Evolutionary conservation across 2,888 invertebrate species (phyloP).

Genomic region (Ischnura elegans): DNA sequence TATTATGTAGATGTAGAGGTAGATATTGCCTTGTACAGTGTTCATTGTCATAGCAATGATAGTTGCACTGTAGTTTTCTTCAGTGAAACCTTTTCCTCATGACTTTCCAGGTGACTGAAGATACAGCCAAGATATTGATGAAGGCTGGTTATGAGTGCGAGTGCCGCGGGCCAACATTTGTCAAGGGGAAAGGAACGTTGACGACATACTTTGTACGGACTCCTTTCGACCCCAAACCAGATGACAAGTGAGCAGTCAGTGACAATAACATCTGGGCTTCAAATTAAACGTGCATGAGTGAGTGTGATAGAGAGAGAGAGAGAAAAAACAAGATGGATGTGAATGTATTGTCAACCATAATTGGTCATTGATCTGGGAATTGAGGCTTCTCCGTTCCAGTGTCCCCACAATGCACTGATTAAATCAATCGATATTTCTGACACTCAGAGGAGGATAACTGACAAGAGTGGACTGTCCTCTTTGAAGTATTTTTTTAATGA

Average conservation of each 20-base stretch:
- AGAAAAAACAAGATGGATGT: not conserved
- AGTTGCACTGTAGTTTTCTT: no score
- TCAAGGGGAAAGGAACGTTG: slow-evolving; percentile 96
- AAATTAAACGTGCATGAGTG: not conserved
- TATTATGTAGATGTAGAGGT: no score
- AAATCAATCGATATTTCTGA: not conserved
- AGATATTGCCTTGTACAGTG: no score
- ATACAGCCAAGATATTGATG: slow-evolving; percentile 90
- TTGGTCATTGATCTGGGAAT: not conserved
- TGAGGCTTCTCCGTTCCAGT: not conserved
- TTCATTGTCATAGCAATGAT: no score
- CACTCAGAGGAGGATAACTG: not conserved
- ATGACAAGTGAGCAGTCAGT: slow-evolving; percentile 69
- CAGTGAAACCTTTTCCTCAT: no score
- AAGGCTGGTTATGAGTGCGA: slow-evolving; percentile 92
- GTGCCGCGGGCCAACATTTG: slow-evolving; percentile 94
- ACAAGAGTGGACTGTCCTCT: not conserved
- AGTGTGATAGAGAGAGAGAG: not conserved
- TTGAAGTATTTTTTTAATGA: slow-evolving; percentile 28
- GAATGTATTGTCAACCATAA: not conserved
- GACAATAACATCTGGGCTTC: not conserved
- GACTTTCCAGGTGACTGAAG: slow-evolving; percentile 86
- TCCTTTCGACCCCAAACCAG: slow-evolving; percentile 81
- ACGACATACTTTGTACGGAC: slow-evolving; percentile 96
- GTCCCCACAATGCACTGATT: not conserved